Evolutionary conservation across 2,113 vertebrate genomes (phyloP).

Genomic region (Rhombomys opimus): DNA sequence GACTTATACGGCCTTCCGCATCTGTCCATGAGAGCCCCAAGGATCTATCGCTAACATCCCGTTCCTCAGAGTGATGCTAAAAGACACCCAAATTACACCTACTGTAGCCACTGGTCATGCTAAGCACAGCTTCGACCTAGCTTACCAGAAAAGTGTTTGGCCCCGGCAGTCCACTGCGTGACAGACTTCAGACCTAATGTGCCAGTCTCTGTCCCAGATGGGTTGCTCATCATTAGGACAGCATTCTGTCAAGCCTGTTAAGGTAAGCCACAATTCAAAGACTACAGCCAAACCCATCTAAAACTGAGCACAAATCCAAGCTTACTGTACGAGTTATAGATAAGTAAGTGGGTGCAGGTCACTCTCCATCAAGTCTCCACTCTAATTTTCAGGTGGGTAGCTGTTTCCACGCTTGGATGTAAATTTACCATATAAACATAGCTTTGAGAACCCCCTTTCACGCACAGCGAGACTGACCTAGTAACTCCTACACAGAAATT

Average conservation of each 20-base stretch:
- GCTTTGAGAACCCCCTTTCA: neutral
- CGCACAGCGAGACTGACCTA: neutral
- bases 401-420: neutral
- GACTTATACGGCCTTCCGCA: neutral
- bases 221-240: neutral
- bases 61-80: neutral
- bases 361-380: neutral
- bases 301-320: neutral
- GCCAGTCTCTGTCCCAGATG: constrained; percentile 14
- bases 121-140: neutral
- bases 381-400: neutral
- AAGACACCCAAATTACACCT: neutral
- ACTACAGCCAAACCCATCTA: neutral
- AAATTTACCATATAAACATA: neutral
- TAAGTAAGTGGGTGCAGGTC: neutral
- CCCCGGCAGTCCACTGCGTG: neutral
- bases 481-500: neutral
- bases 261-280: neutral
- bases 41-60: neutral
- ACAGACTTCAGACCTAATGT: neutral
- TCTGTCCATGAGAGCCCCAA: neutral
- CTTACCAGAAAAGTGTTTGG: neutral
- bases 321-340: neutral
- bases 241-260: neutral
- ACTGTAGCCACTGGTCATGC: neutral